Evolutionary conservation across 2,888 invertebrate species (phyloP).

Genomic region (Amblyteles armatorius): DNA sequence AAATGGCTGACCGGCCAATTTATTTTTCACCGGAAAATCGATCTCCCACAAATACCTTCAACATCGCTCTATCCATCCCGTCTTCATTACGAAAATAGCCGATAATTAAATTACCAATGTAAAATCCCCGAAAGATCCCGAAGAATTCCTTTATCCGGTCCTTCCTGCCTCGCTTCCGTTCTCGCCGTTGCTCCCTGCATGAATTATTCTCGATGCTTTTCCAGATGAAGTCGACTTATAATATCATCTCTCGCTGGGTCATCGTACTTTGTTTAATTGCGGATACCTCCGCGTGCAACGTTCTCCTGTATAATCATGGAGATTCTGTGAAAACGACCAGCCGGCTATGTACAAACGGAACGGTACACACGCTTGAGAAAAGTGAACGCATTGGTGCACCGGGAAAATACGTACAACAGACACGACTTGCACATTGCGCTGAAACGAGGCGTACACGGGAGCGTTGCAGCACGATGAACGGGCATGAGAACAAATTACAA

Average conservation of each 20-base stretch:
- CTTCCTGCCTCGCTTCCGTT: conserved; percentile 18
- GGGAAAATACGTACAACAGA: neutral
- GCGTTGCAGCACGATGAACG: neutral
- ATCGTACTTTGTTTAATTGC: conserved; percentile 40
- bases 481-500: conserved; percentile 39
- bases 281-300: neutral
- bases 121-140: conserved; percentile 6
- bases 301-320: conserved; percentile 16
- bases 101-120: conserved; percentile 50
- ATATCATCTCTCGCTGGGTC: neutral
- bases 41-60: neutral
- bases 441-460: conserved; percentile 6
- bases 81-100: conserved; percentile 48
- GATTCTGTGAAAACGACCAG: conserved; percentile 3
- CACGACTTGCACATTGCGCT: neutral
- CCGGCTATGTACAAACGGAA: neutral
- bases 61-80: neutral
- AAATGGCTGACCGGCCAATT: neutral
- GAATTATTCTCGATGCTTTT: conserved; percentile 29
- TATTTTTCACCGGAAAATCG: neutral
- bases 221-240: conserved; percentile 9
- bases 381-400: conserved; percentile 3
- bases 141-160: conserved; percentile 6
- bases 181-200: neutral
- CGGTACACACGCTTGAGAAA: neutral